Conservation (phyloP, 1,140 invertebrate species). For the Zaprionus gabonicus region DNA sequence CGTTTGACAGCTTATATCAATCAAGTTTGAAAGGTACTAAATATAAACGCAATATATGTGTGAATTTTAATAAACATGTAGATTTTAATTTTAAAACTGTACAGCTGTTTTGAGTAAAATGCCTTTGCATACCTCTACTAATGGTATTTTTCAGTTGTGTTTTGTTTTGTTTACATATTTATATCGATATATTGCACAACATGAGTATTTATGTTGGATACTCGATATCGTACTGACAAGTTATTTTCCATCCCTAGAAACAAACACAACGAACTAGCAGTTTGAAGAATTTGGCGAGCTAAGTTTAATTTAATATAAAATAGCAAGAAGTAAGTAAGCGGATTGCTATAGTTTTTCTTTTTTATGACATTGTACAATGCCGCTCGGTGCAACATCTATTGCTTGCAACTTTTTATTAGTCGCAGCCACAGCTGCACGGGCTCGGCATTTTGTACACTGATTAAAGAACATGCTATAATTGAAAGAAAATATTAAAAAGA, state of each 20-base stretch:
- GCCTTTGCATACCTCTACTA: not conserved
- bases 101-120: not conserved
- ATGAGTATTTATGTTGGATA: not conserved
- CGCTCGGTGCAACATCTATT: not conserved
- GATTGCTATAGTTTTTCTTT: not conserved
- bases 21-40: not conserved
- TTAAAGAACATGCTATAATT: constrained; percentile 9
- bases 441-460: constrained; percentile 3
- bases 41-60: not conserved
- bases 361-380: constrained; percentile 28
- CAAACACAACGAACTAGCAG: not conserved
- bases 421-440: constrained; percentile 7
- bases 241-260: not conserved
- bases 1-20: not conserved
- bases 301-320: not conserved
- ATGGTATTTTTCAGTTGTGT: not conserved
- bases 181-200: not conserved
- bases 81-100: not conserved
- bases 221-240: not conserved
- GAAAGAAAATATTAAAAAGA: constrained; percentile 1
- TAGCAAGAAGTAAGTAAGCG: not conserved
- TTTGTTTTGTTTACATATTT: not conserved
- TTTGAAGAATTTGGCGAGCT: not conserved
- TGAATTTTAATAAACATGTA: not conserved
- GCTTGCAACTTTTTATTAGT: constrained; percentile 5